Evolutionary conservation across 1,140 invertebrate species (phyloP), one percentile per base, ranked within the genome.

Genomic region (Temnothorax nylanderi): DNA sequence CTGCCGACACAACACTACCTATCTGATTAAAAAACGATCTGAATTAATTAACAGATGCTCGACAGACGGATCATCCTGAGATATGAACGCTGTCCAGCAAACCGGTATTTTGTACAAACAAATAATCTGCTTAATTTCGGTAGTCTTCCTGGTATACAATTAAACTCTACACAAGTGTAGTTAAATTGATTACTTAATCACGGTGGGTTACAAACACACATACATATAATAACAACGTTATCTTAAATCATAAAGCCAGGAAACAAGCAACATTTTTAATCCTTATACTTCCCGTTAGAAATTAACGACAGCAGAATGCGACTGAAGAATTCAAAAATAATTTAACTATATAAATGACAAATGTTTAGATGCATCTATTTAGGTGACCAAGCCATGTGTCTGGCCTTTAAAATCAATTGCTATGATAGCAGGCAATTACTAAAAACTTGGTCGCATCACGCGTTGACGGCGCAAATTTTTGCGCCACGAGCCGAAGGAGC

Each of bases 121-220:
- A 82, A 72, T 58, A 18, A 72, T 82, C 65, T n/a, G 21, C 16
- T 72, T 82, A 56, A 82, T 82, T 81, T 72, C 18, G 26, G 13
- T 8, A 11, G 11, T 72, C 37, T 58, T 32, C 18, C 7, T 26
- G 51, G 21, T 32, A 37, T 82, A 16, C 21, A 72, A 72, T 82
- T 82, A 82, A 72, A 5, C 37, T 51, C 6, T 41, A n/a, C 65
- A 18, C 65, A 71, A 69, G 21, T 54, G 21, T 34, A 56, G 21
- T 32, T 41, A 56, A 81, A 81, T 81, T 58, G 37, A 71, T 71
- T 72, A 47, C 78, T 72, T 72, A 81, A 81, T 72, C 37, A 51
- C 21, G 26, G 16, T 18, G 60, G 13, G 32, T 18, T 26, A 21
- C 21, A 81, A 65, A 82, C 21, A 58, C 2, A 8, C n/a, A 58